phyloP scores from a whole-genome alignment of 2,797 vertebrate genomes.

The Siniperca obscura region DNA sequence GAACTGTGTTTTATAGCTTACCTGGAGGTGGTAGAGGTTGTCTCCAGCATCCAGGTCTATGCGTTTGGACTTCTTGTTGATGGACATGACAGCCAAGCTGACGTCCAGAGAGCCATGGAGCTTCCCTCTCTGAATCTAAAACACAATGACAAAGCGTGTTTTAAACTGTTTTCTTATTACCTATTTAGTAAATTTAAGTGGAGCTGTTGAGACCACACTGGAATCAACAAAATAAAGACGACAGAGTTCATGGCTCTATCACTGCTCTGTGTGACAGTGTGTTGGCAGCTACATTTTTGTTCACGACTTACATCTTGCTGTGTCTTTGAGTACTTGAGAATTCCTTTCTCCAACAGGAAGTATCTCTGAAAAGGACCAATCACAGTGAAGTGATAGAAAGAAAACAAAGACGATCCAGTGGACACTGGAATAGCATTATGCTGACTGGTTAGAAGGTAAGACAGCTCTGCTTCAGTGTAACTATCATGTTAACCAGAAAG shows the following conservation, averaged over 20 bases:
- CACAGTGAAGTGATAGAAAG: slow-evolving; percentile 16
- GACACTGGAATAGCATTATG: not conserved
- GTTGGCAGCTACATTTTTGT: not conserved
- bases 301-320: slow-evolving; percentile 89
- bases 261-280: not conserved
- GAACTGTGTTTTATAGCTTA: slow-evolving; percentile 12
- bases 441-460: no score
- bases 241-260: not conserved
- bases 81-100: slow-evolving; percentile 92
- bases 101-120: slow-evolving; percentile 91
- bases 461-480: not conserved
- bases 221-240: not conserved
- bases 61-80: slow-evolving; percentile 93
- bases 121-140: slow-evolving; percentile 89
- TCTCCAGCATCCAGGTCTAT: slow-evolving; percentile 94
- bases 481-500: not conserved
- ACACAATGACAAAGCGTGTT: not conserved
- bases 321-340: slow-evolving; percentile 90
- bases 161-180: no score
- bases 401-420: not conserved
- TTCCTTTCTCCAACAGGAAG: slow-evolving; percentile 91
- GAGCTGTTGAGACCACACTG: no score
- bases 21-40: slow-evolving; percentile 87
- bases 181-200: not conserved
- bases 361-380: slow-evolving; percentile 86